Evolutionary conservation across 2,113 vertebrate species (phyloP).

Genomic region (Xiphorhynchus elegans): DNA sequence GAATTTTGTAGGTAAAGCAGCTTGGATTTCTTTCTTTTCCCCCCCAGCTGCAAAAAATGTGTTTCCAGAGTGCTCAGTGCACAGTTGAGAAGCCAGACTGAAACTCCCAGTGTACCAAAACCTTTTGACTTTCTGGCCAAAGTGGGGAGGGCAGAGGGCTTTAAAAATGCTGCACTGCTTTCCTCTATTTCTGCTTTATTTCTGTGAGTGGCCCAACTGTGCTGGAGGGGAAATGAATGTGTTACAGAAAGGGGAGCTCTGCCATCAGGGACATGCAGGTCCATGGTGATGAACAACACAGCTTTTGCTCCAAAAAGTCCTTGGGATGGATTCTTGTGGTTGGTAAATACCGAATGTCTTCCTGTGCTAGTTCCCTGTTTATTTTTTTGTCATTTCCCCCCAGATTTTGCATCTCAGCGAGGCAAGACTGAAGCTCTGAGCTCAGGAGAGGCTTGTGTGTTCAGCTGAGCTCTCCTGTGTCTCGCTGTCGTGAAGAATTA

Average conservation of each 20-base stretch:
- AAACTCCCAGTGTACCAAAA: background rate
- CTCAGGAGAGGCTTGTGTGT: background rate
- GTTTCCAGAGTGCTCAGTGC: background rate
- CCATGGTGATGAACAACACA: background rate
- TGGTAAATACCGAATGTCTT: background rate
- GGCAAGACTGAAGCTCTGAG: background rate
- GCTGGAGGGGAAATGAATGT: background rate
- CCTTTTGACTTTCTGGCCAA: background rate
- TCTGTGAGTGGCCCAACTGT: background rate
- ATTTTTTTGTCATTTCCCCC: background rate
- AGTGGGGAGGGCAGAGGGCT: background rate
- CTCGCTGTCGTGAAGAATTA: background rate
- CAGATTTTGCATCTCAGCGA: background rate
- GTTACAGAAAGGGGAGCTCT: background rate
- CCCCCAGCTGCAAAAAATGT: background rate
- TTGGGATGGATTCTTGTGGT: background rate
- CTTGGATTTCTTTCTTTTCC: background rate
- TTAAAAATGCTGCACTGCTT: background rate
- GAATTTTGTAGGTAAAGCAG: background rate
- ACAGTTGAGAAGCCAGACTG: accelerated
- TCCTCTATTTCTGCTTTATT: background rate
- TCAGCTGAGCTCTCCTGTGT: background rate
- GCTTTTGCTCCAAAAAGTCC: background rate
- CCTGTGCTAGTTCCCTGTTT: background rate
- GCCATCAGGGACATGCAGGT: background rate